Base-by-base conservation (phyloP, 2,113 vertebrate genomes). In the Anolis sagrei region DNA sequence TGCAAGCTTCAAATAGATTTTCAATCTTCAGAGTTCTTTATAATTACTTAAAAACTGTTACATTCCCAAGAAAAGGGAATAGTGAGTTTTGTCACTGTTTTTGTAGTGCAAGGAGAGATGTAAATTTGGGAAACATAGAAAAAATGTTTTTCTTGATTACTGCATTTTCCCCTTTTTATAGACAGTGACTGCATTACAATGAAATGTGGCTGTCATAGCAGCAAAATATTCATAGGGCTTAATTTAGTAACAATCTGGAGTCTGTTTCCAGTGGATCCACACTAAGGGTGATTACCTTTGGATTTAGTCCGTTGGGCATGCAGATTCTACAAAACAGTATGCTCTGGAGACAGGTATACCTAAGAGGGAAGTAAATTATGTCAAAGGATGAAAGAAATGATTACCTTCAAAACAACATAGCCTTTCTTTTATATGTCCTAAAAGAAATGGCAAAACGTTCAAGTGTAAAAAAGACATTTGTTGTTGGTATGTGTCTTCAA, bases 1-100 rank as follows among this genome's bases (percentile, higher is more conserved):
- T 82, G 73, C 86, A 87, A 91, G 84, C 89, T 93, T 89, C 82
- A 90, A 91, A 91, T 18, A 58, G 54, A 18, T 18, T 58, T 58
- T 58, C 54, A 58, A 18, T 18, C 54, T 89, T 85, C 89, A 85
- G 54, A 83, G 85, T 91, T 74, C 84, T 91, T 66, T 34, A 88
- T 18, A 72, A 51, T 83, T 74, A 68, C 70, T 79, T 92, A 51
- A 74, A 75, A 92, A 88, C 89, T 89, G 86, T 61, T 89, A 89
- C 87, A 87, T 86, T 14, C 81, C 2, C 48, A 74, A 93, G 90
- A 87, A 91, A 92, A 90, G 82, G 14, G 27, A 16, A 9, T 73
- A 79, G 23, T 76, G 23, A 69, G 88, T 91, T 90, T 90, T 93
- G 62, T 11, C 5, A 19, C 36, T 91, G 39, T 90, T 27, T n/a